These are phyloP conservation scores for Aurelia coerulea DNA, from an alignment of 30 jellyfish, hydroid and myxozoan species.

Conservation along the genomic window DNA sequence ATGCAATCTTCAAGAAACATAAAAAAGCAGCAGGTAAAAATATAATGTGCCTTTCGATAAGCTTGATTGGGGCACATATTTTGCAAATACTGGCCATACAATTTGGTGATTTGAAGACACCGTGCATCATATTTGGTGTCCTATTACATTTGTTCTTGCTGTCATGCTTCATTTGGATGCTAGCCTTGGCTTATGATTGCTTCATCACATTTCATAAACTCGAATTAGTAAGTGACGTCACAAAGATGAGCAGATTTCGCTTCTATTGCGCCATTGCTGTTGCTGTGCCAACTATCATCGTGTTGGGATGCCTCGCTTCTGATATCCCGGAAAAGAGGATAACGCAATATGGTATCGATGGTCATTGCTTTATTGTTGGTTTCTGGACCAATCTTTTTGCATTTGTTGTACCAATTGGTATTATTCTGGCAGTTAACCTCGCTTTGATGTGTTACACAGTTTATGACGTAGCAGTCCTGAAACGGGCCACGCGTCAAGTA, in stretches of 20 bases:
- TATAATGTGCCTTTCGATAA: constrained; percentile 40
- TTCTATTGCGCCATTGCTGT: constrained; percentile 16
- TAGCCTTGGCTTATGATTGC: constrained; percentile 46
- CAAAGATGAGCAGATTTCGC: constrained; percentile 24
- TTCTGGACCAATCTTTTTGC: constrained; percentile 61
- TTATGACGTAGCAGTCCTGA: background rate
- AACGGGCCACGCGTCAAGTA: constrained; percentile 6
- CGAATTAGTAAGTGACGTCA: background rate
- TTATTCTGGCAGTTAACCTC: constrained; percentile 35
- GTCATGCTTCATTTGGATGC: constrained; percentile 44
- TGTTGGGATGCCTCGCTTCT: constrained; percentile 27
- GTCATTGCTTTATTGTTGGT: constrained; percentile 44
- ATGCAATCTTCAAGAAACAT: constrained; percentile 12
- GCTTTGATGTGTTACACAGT: constrained; percentile 32
- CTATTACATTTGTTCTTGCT: constrained; percentile 50
- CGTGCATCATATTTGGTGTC: constrained; percentile 29
- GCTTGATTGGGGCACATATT: constrained; percentile 16
- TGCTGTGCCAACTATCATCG: constrained; percentile 31
- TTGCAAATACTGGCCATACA: constrained; percentile 21
- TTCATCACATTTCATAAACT: constrained; percentile 30
- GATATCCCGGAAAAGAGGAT: constrained; percentile 37
- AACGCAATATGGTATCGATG: constrained; percentile 42
- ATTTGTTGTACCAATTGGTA: constrained; percentile 38
- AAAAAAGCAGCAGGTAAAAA: constrained; percentile 41
- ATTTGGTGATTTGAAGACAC: background rate